Evolutionary conservation across 2,888 invertebrate species (phyloP), one percentile per base, ranked within the genome.

Genomic region (Junonia oenone): DNA sequence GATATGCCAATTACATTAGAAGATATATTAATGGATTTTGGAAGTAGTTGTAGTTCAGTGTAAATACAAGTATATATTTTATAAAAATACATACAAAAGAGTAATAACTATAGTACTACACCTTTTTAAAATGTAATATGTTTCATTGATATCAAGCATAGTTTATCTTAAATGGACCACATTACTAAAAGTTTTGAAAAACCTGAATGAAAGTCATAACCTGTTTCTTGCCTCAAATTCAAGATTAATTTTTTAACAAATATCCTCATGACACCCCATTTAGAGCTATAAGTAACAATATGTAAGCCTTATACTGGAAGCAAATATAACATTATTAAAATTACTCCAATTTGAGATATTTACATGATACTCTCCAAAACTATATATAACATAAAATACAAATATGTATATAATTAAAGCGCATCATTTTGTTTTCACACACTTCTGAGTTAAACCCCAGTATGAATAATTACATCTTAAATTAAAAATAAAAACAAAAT

Each of bases 61-160:
- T 89, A 87, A 86, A 88, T 87, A 86, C 78, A 76, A 66, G 81
- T 84, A 85, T 87, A 87, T 86, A 86, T 83, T 85, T 83, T 88
- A 87, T 82, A 89, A 88, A 90, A 89, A 88, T 89, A 89, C 83
- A 87, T 88, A 88, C 83, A 86, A 85, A 85, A 82, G 64, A 75
- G 72, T 73, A 71, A 76, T 76, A 76, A 75, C 72, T 82, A 81
- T 76, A 76, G 78, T 72, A 71, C 75, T 81, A 83, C 75, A 66
- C 71, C n/a, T 67, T 78, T 76, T 71, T 73, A 75, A 71, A 68
- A 75, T 81, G 75, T 75, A 87, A 89, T 90, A 90, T 89, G 87
- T 89, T 73, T 86, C 73, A 79, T 76, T 90, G 89, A 89, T 89
- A 90, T 89, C 71, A 80, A 81, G 71, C 74, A 68, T 78, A 72